These are phyloP conservation scores for Caenorhabditis macrosperma DNA, from an alignment of 2,888 invertebrate species.

Conservation along the genomic window DNA sequence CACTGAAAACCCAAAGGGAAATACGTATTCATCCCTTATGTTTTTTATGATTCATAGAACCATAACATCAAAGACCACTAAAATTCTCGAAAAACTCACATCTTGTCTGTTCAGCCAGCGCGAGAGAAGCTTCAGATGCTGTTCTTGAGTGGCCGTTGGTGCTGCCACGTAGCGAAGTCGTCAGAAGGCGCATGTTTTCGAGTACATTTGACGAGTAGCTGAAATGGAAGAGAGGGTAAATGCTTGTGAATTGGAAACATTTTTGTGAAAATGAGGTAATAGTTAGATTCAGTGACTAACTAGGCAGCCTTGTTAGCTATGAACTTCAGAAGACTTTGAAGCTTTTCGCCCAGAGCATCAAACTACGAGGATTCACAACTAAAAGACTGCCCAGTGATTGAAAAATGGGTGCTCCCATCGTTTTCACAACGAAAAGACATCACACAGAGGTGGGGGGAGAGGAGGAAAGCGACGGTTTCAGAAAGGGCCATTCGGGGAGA, in stretches of 20 bases:
- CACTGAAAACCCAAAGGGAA: too few relatives aligned
- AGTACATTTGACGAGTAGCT: constrained; percentile 68
- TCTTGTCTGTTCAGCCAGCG: constrained; percentile 68
- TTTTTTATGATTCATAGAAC: too few relatives aligned
- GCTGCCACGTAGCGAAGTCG: constrained; percentile 56
- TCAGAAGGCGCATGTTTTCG: constrained; percentile 64
- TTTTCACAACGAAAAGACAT: not conserved
- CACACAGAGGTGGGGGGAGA: not conserved
- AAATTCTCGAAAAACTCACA: too few relatives aligned
- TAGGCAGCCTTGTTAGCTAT: too few relatives aligned
- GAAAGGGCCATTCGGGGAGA: too few relatives aligned
- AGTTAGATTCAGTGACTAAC: constrained; percentile 4
- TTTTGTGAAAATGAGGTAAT: not conserved
- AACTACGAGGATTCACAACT: too few relatives aligned
- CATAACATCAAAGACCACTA: too few relatives aligned
- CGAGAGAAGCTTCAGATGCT: constrained; percentile 62
- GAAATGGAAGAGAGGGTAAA: constrained; percentile 22
- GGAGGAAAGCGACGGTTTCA: not conserved
- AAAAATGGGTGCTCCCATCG: not conserved
- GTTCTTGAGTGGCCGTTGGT: constrained; percentile 36
- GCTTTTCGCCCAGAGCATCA: not conserved
- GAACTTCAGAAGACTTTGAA: too few relatives aligned
- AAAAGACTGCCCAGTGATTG: too few relatives aligned
- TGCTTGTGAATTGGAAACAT: not conserved
- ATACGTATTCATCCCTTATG: too few relatives aligned